Evolutionary conservation across 1,140 invertebrate genomes (phyloP).

Genomic region (Ostrea edulis): DNA sequence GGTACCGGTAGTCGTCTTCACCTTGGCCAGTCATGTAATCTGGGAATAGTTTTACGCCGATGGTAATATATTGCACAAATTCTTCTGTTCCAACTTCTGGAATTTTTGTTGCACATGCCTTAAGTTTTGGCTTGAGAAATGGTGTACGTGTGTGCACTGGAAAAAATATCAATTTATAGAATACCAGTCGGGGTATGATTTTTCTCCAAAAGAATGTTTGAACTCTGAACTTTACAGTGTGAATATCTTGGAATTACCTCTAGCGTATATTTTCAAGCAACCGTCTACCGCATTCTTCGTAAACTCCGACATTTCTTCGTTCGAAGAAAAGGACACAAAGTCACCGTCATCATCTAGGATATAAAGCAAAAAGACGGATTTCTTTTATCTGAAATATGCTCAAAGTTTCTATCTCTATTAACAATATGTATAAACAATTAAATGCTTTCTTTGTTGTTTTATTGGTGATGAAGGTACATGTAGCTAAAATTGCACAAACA

Average conservation of each 20-base stretch:
- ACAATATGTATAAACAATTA: too few species aligned
- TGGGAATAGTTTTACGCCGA: background rate
- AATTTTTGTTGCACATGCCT: background rate
- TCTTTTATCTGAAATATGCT: too few species aligned
- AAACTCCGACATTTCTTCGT: constrained; percentile 18
- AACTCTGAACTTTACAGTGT: too few species aligned
- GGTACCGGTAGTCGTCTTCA: background rate
- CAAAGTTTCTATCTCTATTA: too few species aligned
- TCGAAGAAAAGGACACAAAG: constrained; percentile 11
- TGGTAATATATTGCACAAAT: background rate
- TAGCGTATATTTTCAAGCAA: background rate
- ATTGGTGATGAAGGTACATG: too few species aligned
- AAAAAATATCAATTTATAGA: background rate
- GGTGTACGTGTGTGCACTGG: background rate
- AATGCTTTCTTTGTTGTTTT: too few species aligned
- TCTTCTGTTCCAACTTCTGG: background rate
- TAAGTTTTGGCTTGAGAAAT: background rate
- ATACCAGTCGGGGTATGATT: too few species aligned
- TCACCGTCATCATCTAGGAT: background rate
- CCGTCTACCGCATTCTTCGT: background rate
- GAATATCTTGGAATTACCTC: background rate
- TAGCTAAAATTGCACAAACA: too few species aligned
- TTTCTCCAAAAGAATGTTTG: too few species aligned
- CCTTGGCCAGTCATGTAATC: background rate
- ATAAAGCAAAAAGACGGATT: background rate